Conservation (phyloP, 2,797 vertebrate species). For the Pyrocephalus nanus region DNA sequence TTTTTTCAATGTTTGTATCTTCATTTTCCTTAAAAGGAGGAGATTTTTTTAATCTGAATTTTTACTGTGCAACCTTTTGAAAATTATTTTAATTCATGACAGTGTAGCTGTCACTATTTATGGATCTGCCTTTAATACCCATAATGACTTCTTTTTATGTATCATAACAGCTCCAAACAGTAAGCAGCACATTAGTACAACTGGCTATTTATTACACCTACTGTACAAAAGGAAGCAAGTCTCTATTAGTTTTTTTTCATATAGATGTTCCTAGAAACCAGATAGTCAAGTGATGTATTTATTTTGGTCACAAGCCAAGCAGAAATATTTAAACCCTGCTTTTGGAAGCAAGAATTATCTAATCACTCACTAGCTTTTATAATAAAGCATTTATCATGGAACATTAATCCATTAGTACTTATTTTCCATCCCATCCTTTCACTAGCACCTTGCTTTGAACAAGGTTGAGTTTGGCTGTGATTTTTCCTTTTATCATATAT, state of each 20-base stretch:
- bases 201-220: conserved; percentile 62
- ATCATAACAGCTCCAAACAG: conserved; percentile 28
- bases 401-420: conserved; percentile 80
- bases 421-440: conserved; percentile 77
- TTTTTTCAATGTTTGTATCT: neutral
- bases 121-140: neutral
- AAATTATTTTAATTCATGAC: neutral
- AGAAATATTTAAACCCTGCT: conserved; percentile 78
- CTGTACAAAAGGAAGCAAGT: conserved; percentile 37
- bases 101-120: neutral
- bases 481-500: conserved; percentile 80
- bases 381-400: conserved; percentile 79
- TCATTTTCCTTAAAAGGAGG: conserved; percentile 9
- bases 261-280: conserved; percentile 61
- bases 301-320: conserved; percentile 75
- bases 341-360: conserved; percentile 82
- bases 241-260: conserved; percentile 44
- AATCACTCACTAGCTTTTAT: conserved; percentile 78
- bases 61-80: neutral
- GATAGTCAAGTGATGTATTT: conserved; percentile 75
- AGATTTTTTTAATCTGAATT: neutral
- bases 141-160: neutral
- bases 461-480: conserved; percentile 71
- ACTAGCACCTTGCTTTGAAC: conserved; percentile 80
- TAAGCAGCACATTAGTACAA: conserved; percentile 29